These are phyloP conservation scores for Fragum whitleyi DNA, from an alignment of 2,888 invertebrate species.

Conservation along the genomic window DNA sequence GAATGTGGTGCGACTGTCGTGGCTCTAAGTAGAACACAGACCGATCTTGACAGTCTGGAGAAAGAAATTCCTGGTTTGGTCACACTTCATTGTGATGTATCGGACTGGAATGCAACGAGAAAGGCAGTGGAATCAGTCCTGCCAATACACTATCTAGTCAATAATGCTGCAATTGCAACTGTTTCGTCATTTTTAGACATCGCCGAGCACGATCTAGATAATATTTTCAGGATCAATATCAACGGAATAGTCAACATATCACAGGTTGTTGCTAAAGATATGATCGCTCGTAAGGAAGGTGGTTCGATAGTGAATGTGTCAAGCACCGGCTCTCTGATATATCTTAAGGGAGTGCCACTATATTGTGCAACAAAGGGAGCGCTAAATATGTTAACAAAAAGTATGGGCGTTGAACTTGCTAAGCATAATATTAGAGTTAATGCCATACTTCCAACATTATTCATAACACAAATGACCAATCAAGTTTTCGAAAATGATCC, in stretches of 20 bases:
- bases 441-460: neutral
- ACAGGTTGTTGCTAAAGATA: constrained; percentile 17
- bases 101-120: neutral
- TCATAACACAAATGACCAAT: neutral
- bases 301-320: constrained; percentile 18
- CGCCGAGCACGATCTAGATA: neutral
- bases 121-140: neutral
- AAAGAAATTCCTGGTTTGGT: neutral
- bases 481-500: neutral
- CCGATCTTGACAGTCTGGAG: constrained; percentile 12
- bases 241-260: constrained; percentile 12
- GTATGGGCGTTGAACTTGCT: constrained; percentile 10
- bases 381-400: neutral
- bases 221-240: neutral
- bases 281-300: constrained; percentile 9
- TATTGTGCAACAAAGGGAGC: constrained; percentile 13
- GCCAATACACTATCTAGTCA: constrained; percentile 16
- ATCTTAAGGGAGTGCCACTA: neutral
- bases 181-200: neutral
- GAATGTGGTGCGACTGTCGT: constrained; percentile 10
- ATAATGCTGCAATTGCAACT: neutral
- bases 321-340: neutral
- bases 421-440: constrained; percentile 19
- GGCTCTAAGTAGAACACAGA: neutral
- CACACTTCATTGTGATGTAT: constrained; percentile 5